phyloP scores from a whole-genome alignment of 2,113 vertebrate species.

The Cyprinodon brontotheroides region DNA sequence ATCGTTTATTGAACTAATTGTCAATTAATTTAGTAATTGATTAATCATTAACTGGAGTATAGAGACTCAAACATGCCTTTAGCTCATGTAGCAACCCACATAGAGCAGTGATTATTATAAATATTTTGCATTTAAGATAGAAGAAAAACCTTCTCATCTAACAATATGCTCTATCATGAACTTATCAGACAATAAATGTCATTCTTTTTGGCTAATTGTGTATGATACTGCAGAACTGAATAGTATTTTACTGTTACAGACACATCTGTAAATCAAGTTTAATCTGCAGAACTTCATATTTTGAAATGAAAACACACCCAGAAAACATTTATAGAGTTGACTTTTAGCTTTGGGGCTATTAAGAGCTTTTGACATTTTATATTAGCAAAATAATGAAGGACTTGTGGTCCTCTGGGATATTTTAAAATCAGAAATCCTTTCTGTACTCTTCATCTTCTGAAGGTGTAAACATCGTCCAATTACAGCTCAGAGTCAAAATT shows the following conservation, averaged over 20 bases:
- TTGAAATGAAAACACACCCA: not conserved
- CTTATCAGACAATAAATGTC: no score
- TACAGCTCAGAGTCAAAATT: slow-evolving; percentile 9
- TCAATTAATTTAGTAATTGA: no score
- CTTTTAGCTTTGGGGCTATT: not conserved
- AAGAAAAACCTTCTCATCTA: no score
- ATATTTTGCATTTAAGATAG: no score
- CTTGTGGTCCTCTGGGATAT: not conserved
- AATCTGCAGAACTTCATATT: not conserved
- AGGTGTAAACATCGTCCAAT: slow-evolving; percentile 14
- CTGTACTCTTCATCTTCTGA: slow-evolving; percentile 5
- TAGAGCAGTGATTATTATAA: no score
- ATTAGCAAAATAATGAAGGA: slow-evolving; percentile 1
- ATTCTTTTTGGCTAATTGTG: no score
- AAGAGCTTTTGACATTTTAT: slow-evolving; percentile 12
- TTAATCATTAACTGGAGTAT: no score
- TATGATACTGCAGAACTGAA: no score
- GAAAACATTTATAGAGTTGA: not conserved
- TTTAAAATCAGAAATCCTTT: slow-evolving; percentile 5
- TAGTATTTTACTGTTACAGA: not conserved
- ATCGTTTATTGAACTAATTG: no score
- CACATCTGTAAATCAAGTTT: not conserved
- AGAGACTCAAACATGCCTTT: no score
- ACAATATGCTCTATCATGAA: no score
- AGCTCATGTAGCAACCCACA: no score